Conservation (phyloP, 1,140 invertebrate species). For the Dinothrombium tinctorium region DNA sequence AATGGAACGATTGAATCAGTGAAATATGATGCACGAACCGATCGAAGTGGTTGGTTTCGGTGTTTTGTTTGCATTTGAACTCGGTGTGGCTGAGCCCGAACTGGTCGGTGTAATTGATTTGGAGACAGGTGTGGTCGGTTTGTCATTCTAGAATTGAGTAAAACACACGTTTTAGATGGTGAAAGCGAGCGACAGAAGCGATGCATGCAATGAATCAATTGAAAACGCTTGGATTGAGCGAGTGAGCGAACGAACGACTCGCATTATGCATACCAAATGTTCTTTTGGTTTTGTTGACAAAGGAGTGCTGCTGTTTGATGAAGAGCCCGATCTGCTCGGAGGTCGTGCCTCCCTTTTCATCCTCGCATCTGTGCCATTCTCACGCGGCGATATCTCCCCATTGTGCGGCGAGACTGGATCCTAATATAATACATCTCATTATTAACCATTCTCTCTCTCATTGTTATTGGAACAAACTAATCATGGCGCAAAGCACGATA, state of each 20-base stretch:
- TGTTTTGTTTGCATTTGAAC: slow-evolving; percentile 14
- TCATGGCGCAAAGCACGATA: not conserved
- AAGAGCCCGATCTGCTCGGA: slow-evolving; percentile 62
- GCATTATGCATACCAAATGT: slow-evolving; percentile 4
- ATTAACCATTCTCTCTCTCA: not conserved
- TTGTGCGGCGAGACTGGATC: slow-evolving; percentile 19
- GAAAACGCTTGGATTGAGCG: not conserved
- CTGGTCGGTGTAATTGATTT: slow-evolving; percentile 61
- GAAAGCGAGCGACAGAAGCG: no score
- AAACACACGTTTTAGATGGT: not conserved
- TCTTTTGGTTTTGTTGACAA: slow-evolving; percentile 8
- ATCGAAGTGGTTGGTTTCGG: slow-evolving; percentile 12
- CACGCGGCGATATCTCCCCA: slow-evolving; percentile 22
- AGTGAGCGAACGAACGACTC: not conserved
- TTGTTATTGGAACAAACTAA: not conserved
- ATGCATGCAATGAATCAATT: not conserved
- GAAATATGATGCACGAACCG: not conserved
- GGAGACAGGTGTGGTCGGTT: slow-evolving; percentile 49
- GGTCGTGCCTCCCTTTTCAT: slow-evolving; percentile 39
- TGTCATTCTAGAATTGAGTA: slow-evolving; percentile 25
- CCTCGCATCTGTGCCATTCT: slow-evolving; percentile 19
- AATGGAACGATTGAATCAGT: not conserved
- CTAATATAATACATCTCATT: not conserved
- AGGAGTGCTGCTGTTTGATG: slow-evolving; percentile 56
- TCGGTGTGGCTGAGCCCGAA: slow-evolving; percentile 13